These are phyloP conservation scores for Grammomys surdaster DNA, from an alignment of 2,113 vertebrate genomes.

Conservation along the genomic window DNA sequence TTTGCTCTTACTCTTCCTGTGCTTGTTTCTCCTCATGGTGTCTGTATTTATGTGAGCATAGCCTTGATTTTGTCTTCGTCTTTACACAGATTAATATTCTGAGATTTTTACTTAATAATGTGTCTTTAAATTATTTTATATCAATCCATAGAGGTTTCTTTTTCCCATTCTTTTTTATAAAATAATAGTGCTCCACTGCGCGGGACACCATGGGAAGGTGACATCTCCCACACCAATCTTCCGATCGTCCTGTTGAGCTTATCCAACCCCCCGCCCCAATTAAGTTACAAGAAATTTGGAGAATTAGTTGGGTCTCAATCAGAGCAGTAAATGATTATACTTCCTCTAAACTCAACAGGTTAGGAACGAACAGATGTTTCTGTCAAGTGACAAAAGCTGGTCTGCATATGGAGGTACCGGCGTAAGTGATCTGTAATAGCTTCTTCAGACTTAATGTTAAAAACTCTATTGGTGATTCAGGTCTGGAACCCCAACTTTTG, in stretches of 20 bases:
- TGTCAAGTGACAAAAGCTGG: neutral
- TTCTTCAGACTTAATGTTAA: neutral
- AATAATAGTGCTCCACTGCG: neutral
- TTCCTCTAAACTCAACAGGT: neutral
- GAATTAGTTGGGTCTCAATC: neutral
- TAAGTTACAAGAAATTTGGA: neutral
- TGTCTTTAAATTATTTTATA: neutral
- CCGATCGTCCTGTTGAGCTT: neutral
- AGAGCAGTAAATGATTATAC: neutral
- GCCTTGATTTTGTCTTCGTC: conserved; percentile 11
- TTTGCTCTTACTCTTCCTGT: neutral
- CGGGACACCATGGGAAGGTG: neutral
- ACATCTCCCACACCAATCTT: neutral
- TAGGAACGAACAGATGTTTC: neutral
- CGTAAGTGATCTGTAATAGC: neutral
- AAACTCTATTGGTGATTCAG: neutral
- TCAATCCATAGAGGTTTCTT: neutral
- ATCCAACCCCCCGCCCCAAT: neutral
- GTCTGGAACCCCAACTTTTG: no score
- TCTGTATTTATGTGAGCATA: neutral
- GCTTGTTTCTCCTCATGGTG: neutral
- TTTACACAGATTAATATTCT: neutral
- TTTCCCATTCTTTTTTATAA: neutral
- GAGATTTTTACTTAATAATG: neutral
- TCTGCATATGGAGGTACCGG: neutral